These are phyloP conservation scores for Sphenodon punctatus DNA, from an alignment of 2,797 vertebrate genomes.

Conservation along the genomic window DNA sequence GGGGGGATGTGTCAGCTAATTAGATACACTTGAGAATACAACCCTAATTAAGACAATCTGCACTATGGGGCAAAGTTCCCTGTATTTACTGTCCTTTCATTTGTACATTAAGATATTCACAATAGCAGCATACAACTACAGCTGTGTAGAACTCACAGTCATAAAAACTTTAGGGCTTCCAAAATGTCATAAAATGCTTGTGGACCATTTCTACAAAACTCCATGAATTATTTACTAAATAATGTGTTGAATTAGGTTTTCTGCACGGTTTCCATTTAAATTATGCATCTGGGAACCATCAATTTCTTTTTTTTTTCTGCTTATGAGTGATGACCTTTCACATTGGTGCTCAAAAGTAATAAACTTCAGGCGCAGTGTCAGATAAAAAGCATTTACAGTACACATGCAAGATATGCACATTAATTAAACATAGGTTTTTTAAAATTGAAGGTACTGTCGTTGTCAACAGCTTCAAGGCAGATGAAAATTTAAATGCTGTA, in stretches of 20 bases:
- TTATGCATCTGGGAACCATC: constrained; percentile 55
- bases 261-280: constrained; percentile 60
- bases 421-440: constrained; percentile 39
- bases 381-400: constrained; percentile 42
- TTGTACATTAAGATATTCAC: constrained; percentile 21
- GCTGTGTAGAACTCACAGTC: constrained; percentile 1
- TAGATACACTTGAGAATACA: constrained; percentile 28
- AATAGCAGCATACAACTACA: constrained; percentile 26
- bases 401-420: constrained; percentile 6
- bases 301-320: constrained; percentile 42
- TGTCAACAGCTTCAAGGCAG: not conserved
- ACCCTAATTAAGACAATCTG: constrained; percentile 40
- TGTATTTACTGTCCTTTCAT: not conserved
- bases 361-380: constrained; percentile 26
- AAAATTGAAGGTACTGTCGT: not conserved
- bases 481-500: not conserved
- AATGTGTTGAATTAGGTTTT: constrained; percentile 59
- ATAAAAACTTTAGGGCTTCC: constrained; percentile 61
- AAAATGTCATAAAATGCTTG: constrained; percentile 57
- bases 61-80: constrained; percentile 2
- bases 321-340: constrained; percentile 55
- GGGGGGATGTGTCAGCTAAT: constrained; percentile 34
- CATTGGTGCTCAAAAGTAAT: constrained; percentile 57
- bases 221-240: constrained; percentile 68
- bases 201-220: constrained; percentile 59